Percentiles rank a stretch among this genome's conserved stretches.
Evolutionary conservation across 2,888 invertebrate genomes (phyloP).

Genomic region (Habrosyne pyritoides): DNA sequence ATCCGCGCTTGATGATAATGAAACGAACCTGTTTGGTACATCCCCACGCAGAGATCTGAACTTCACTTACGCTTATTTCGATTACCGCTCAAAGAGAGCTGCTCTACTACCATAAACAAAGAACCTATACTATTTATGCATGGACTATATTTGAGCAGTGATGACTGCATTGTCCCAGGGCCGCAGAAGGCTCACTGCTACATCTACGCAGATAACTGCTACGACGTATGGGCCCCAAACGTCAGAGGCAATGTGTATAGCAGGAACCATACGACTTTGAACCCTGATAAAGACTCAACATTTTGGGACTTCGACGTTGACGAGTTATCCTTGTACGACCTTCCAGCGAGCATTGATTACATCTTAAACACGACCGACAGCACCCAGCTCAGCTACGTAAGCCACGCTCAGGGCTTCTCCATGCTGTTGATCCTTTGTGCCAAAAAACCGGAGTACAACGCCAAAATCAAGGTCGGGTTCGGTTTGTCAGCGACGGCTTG

Average conservation of each 20-base stretch:
- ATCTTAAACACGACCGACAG: slow-evolving; percentile 32
- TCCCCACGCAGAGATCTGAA: neutral
- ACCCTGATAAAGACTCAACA: slow-evolving; percentile 27
- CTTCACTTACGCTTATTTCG: neutral
- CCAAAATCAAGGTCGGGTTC: slow-evolving; percentile 36
- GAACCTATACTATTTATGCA: slow-evolving; percentile 34
- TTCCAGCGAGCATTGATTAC: slow-evolving; percentile 44
- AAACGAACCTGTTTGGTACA: neutral
- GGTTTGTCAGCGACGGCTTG: slow-evolving; percentile 40
- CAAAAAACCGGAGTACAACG: slow-evolving; percentile 41
- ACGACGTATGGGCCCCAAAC: slow-evolving; percentile 35
- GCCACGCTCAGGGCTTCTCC: slow-evolving; percentile 42
- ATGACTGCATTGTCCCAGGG: slow-evolving; percentile 39
- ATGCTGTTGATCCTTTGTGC: slow-evolving; percentile 37
- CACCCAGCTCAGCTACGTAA: slow-evolving; percentile 32
- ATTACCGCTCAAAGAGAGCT: neutral
- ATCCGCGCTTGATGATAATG: neutral
- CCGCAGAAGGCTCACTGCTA: slow-evolving; percentile 37
- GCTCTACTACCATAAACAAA: neutral
- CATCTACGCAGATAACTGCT: slow-evolving; percentile 29
- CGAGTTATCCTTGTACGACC: slow-evolving; percentile 40
- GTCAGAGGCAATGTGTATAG: slow-evolving; percentile 28
- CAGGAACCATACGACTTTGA: slow-evolving; percentile 21
- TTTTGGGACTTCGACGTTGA: slow-evolving; percentile 45
- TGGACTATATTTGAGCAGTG: slow-evolving; percentile 38